phyloP scores from a whole-genome alignment of 2,113 vertebrate species.

The Garra rufa region DNA sequence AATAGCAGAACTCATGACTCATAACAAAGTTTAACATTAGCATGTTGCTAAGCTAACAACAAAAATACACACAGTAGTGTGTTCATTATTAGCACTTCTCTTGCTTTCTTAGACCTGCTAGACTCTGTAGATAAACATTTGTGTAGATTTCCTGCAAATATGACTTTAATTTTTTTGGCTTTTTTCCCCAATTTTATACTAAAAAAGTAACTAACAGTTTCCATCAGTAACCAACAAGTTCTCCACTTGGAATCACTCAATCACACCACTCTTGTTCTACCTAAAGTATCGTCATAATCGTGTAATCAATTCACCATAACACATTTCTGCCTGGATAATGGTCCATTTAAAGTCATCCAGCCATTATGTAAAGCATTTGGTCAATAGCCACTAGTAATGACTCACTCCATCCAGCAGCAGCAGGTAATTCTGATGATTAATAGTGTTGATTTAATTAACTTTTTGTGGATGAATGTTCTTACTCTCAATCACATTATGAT shows the following conservation, averaged over 20 bases:
- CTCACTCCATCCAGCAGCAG: neutral
- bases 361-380: conserved; percentile 15
- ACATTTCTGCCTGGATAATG: neutral
- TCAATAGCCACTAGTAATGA: conserved; percentile 4
- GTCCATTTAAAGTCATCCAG: neutral
- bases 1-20: neutral
- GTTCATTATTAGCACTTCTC: neutral
- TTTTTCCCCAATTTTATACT: neutral
- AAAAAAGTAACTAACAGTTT: neutral
- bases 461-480: neutral
- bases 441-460: conserved; percentile 25
- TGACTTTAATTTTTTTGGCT: neutral
- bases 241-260: neutral
- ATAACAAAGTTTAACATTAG: neutral
- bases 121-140: neutral
- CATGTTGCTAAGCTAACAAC: neutral
- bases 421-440: conserved; percentile 19
- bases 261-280: neutral
- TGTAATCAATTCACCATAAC: neutral
- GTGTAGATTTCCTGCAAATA: neutral
- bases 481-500: neutral
- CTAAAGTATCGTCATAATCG: neutral
- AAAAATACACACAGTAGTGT: neutral
- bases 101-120: neutral
- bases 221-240: neutral